phyloP scores from a whole-genome alignment of 2,797 vertebrate species.

The Rhinichthys osculus region DNA sequence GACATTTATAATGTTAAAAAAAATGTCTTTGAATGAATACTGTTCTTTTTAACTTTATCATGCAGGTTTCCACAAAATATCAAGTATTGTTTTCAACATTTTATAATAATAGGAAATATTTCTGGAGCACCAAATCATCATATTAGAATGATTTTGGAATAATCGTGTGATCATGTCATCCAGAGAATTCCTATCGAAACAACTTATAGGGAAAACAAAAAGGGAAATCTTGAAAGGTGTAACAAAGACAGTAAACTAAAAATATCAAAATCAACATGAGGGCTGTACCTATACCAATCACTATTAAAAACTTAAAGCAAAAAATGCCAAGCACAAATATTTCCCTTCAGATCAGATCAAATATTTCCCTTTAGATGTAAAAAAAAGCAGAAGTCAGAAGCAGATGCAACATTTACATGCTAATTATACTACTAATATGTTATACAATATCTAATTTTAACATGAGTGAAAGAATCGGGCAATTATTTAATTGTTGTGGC shows the following conservation, averaged over 20 bases:
- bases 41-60: not conserved
- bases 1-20: not conserved
- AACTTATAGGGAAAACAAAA: too few relatives aligned
- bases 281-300: not conserved
- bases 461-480: not conserved
- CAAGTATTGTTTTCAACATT: not conserved
- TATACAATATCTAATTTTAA: too few relatives aligned
- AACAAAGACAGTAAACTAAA: not conserved
- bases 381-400: not conserved
- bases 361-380: not conserved
- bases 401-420: not conserved
- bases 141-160: not conserved
- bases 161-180: not conserved
- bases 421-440: not conserved
- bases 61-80: too few relatives aligned
- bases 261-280: not conserved
- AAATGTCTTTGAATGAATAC: not conserved
- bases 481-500: too few relatives aligned
- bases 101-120: not conserved
- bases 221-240: not conserved
- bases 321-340: not conserved
- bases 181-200: too few relatives aligned
- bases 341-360: not conserved
- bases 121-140: not conserved
- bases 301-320: not conserved